These are phyloP conservation scores for Alaudala cheleensis DNA, from an alignment of 2,113 vertebrate species.

Conservation along the genomic window DNA sequence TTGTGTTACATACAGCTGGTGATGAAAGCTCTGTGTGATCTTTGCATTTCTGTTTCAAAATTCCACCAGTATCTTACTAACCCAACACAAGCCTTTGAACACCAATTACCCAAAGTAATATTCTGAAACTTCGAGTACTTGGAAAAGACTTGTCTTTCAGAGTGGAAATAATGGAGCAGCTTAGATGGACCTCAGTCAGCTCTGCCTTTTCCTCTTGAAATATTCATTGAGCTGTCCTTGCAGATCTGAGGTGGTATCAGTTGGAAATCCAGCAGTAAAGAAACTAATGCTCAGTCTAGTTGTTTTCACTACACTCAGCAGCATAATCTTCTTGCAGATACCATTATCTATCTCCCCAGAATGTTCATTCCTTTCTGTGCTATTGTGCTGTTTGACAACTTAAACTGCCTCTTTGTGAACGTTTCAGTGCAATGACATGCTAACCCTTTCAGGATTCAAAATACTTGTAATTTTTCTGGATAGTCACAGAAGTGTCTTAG, in stretches of 20 bases:
- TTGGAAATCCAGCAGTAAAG: not conserved
- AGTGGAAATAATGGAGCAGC: not conserved
- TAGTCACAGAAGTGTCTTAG: not conserved
- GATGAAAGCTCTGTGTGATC: not conserved
- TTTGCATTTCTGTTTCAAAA: not conserved
- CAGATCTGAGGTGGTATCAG: not conserved
- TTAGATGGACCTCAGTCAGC: not conserved
- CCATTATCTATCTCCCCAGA: not conserved
- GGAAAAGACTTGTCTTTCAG: not conserved
- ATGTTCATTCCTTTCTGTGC: not conserved
- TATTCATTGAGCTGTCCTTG: conserved; percentile 34
- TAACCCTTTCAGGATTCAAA: conserved; percentile 18
- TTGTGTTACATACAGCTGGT: not conserved
- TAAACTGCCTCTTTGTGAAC: conserved; percentile 7
- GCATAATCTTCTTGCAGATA: not conserved
- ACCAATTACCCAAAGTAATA: not conserved
- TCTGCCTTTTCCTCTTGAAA: conserved; percentile 40
- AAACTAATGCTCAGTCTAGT: not conserved
- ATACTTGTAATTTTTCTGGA: not conserved
- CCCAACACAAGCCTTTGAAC: not conserved
- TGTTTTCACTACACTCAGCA: not conserved
- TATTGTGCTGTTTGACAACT: not conserved
- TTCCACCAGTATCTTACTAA: not conserved
- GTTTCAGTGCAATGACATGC: not conserved
- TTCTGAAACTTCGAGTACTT: not conserved